Evolutionary conservation across 2,113 vertebrate genomes (phyloP).

Genomic region (Myrmecophaga tridactyla): DNA sequence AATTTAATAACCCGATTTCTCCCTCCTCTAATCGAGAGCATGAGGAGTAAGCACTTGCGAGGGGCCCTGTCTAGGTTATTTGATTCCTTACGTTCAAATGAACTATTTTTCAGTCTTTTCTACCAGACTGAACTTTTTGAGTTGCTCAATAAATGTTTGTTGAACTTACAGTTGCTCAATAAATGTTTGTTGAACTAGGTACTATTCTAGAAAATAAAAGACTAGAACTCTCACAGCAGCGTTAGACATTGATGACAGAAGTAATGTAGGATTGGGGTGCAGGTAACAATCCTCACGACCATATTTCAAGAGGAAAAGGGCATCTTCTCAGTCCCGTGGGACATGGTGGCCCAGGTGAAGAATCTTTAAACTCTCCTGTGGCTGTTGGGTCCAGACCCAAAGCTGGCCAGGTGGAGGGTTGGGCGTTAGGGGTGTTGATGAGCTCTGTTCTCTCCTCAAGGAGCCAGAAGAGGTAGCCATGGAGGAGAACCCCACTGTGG

Average conservation of each 20-base stretch:
- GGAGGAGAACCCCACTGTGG: constrained; percentile 73
- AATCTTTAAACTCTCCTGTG: not conserved
- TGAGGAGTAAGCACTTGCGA: not conserved
- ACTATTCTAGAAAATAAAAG: not conserved
- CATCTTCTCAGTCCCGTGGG: not conserved
- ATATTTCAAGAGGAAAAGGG: not conserved
- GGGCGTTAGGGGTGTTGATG: not conserved
- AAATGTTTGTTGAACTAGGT: constrained; percentile 1
- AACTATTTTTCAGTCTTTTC: not conserved
- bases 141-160: not conserved
- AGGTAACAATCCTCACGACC: not conserved
- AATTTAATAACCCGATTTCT: not conserved
- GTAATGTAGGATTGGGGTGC: not conserved
- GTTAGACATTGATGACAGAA: not conserved
- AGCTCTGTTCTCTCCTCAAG: constrained; percentile 51
- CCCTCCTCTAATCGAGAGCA: not conserved
- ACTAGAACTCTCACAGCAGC: not conserved
- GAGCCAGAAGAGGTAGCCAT: not conserved
- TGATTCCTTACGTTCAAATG: not conserved
- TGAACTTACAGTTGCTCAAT: not conserved
- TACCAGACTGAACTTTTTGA: not conserved
- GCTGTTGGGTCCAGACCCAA: not conserved
- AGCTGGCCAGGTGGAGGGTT: not conserved
- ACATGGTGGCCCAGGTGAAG: not conserved
- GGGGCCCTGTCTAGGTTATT: not conserved